Percentiles rank a stretch among this genome's conserved stretches.
Evolutionary conservation across 2,888 invertebrate genomes (phyloP).

Genomic region (Eupithecia dodoneata): DNA sequence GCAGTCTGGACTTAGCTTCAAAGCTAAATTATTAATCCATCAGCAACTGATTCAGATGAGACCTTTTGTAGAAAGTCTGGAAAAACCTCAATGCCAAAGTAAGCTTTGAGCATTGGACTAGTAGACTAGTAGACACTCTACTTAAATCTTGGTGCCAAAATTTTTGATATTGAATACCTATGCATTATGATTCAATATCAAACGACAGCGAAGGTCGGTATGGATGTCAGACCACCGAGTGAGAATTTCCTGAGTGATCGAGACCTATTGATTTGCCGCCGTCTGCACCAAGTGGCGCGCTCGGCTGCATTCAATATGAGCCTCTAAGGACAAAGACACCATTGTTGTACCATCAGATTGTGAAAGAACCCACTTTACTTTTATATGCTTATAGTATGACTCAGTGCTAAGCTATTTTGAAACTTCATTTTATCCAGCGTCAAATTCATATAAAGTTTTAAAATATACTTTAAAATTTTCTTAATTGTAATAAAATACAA

Average conservation of each 20-base stretch:
- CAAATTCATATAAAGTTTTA: not conserved
- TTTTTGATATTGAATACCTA: conserved; percentile 1
- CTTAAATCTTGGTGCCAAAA: not conserved
- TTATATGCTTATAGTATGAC: conserved; percentile 34
- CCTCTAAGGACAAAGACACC: conserved; percentile 58
- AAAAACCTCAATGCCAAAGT: not conserved
- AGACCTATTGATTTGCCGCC: conserved; percentile 71
- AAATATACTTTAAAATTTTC: no score
- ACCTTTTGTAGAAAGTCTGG: conserved; percentile 17
- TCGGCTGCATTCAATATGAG: conserved; percentile 74
- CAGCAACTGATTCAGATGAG: conserved; percentile 24
- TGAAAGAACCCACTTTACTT: conserved; percentile 47
- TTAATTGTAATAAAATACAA: no score
- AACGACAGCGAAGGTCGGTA: conserved; percentile 45
- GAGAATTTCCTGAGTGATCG: conserved; percentile 61
- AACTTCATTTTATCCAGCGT: conserved; percentile 15
- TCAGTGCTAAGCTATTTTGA: conserved; percentile 35
- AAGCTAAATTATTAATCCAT: conserved; percentile 40
- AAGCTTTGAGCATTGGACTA: not conserved
- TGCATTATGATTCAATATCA: conserved; percentile 34
- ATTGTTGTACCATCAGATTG: conserved; percentile 63
- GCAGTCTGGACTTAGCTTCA: conserved; percentile 34
- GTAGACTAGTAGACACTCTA: no score
- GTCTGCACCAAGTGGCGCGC: conserved; percentile 57
- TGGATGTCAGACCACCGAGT: conserved; percentile 68